These are phyloP conservation scores for Coelinius sp. DNA, from an alignment of 2,888 invertebrate species.

Conservation along the genomic window DNA sequence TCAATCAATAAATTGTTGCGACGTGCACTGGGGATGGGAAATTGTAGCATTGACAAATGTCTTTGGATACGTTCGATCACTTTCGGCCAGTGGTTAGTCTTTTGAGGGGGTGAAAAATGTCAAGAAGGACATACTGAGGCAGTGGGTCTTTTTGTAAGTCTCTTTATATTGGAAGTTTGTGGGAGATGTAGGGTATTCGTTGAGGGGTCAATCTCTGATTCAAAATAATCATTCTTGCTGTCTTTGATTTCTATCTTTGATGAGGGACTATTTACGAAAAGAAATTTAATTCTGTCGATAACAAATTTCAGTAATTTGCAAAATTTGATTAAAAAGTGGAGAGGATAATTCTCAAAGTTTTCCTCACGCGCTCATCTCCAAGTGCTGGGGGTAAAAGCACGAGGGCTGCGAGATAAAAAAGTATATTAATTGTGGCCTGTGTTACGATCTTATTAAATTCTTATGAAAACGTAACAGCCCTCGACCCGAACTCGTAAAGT, in stretches of 20 bases:
- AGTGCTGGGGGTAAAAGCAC: constrained; percentile 1
- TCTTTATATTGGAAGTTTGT: background rate
- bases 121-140: background rate
- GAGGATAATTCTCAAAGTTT: constrained; percentile 49
- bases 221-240: background rate
- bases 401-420: constrained; percentile 53
- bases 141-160: background rate
- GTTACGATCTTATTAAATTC: constrained; percentile 70
- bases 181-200: too few relatives aligned
- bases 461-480: constrained; percentile 65
- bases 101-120: background rate
- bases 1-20: constrained; percentile 18
- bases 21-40: background rate
- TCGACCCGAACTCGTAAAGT: constrained; percentile 62
- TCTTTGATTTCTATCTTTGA: background rate
- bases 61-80: background rate
- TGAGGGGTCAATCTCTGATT: background rate
- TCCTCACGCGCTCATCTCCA: constrained; percentile 53
- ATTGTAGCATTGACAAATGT: constrained; percentile 16
- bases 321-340: constrained; percentile 20
- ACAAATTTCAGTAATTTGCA: constrained; percentile 13
- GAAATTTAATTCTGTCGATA: background rate
- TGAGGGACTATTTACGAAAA: too few relatives aligned
- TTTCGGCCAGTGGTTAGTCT: background rate
- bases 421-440: constrained; percentile 68